A percentile compares a stretch with the other conserved stretches of the same genome.
Conservation (phyloP, 92 coral and sea anemone genomes). For the Porites evermanni region DNA sequence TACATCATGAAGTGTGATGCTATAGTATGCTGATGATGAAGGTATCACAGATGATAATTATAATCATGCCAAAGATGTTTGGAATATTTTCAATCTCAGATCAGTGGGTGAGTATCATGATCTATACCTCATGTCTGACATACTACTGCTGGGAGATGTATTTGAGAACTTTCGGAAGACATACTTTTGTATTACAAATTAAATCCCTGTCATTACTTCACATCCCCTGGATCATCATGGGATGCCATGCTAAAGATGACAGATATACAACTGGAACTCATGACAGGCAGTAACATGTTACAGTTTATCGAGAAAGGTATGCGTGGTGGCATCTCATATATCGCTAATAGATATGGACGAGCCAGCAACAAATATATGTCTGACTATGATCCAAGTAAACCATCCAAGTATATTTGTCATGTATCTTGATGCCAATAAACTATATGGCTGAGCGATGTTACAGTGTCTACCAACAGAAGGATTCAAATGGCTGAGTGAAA, state of each 20-base stretch:
- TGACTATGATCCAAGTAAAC: not conserved
- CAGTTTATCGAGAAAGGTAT: too few species aligned
- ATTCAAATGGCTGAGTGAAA: not conserved
- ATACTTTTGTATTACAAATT: not conserved
- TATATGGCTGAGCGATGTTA: slow-evolving; percentile 17
- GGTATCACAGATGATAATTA: slow-evolving; percentile 1
- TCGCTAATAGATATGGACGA: not conserved
- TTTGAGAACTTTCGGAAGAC: slow-evolving; percentile 4
- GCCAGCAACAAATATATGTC: slow-evolving; percentile 31
- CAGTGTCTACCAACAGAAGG: slow-evolving; percentile 4
- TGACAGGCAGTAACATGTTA: not conserved
- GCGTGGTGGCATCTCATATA: too few species aligned
- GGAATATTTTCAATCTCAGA: not conserved
- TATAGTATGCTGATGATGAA: not conserved
- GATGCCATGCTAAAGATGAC: slow-evolving; percentile 34
- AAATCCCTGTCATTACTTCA: too few species aligned
- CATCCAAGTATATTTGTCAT: slow-evolving; percentile 11
- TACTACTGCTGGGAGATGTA: not conserved
- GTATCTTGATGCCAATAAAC: slow-evolving; percentile 47
- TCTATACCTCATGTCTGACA: slow-evolving; percentile 26
- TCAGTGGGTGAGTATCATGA: slow-evolving; percentile 29
- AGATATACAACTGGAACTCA: not conserved
- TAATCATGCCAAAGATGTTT: not conserved
- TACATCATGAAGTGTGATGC: too few species aligned
- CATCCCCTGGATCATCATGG: not conserved